Evolutionary conservation across 1,140 invertebrate species (phyloP), one percentile per base, ranked within the genome.

Genomic region (Caenorhabditis inopinata): DNA sequence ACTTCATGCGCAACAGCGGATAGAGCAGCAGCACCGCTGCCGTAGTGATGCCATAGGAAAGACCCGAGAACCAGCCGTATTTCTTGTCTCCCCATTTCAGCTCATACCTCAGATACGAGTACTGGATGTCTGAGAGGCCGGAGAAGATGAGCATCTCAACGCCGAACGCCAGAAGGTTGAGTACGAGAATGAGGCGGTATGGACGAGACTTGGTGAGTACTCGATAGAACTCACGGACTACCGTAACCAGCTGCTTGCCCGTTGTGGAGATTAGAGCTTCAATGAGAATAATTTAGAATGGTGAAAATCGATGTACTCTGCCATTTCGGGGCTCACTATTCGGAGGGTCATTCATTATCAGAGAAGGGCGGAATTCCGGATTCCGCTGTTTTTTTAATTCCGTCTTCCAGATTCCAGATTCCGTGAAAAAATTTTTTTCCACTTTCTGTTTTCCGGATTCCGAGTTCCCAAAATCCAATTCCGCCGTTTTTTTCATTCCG

Each of bases 1-100:
- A 68, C 68, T 79, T 86, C 46, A 47, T 83, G 25, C 83, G 85
- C 18, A 86, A 27, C 45, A 81, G 85, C 0, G 82, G 83, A 76
- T 87, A 86, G 11, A 88, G 38, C 47, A 87, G 68, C 38, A 87
- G 83, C 11, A 83, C 83, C 14, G 62, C 74, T 11, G 76, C 29
- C 9, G 83, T 83, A n/a, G 48, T 74, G 21, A 82, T 68, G n/a
- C 76, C 77, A 46, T 74, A 80, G 2, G 74, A 76, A 7, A 83
- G 73, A 14, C 82, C 82, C 27, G 48, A 68, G 68, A 83, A 83
- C 82, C 82, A 83, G 21, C 83, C 83, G 35, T 81, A 83, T 48
- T 79, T 25, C 77, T 80, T 75, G 53, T 83, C 83, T 46, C 78
- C 82, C 82, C 82, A 83, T 18, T 68, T 16, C 38, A 83, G 47